These are phyloP conservation scores for Metellina segmentata DNA, from an alignment of 2,888 invertebrate genomes.

Conservation along the genomic window DNA sequence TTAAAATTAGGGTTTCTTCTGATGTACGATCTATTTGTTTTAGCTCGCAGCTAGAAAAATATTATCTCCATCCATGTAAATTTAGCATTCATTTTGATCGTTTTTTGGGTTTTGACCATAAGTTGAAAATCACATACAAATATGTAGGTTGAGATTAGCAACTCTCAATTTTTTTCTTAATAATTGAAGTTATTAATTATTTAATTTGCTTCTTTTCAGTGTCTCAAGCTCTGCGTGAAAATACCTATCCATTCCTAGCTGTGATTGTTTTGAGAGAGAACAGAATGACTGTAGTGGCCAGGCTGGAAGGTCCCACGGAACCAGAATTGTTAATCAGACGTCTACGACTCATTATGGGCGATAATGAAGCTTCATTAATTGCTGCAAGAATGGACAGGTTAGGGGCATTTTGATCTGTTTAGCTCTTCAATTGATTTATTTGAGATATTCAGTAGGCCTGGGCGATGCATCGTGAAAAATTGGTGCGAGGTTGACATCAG, in stretches of 20 bases:
- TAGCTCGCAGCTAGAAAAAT: no score
- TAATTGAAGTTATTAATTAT: background rate
- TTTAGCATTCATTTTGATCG: no score
- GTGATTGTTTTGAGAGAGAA: constrained; percentile 94
- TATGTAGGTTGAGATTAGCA: background rate
- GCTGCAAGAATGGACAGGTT: constrained; percentile 93
- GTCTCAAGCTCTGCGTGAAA: constrained; percentile 91
- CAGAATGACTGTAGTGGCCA: constrained; percentile 94
- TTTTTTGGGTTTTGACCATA: background rate
- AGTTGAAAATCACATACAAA: background rate
- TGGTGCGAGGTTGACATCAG: no score
- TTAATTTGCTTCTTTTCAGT: constrained; percentile 83
- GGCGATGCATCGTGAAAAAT: no score
- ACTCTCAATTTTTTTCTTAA: background rate
- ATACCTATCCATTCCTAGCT: constrained; percentile 92
- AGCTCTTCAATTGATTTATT: no score
- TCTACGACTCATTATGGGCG: constrained; percentile 85
- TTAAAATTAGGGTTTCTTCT: no score
- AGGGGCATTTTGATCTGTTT: constrained; percentile 34
- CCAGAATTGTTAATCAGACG: constrained; percentile 82
- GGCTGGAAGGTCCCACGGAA: constrained; percentile 92
- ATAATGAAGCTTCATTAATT: constrained; percentile 93
- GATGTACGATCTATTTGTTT: no score
- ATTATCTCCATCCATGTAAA: no score
- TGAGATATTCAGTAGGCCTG: no score